Conservation (phyloP, 2,113 vertebrate genomes). For the Phalacrocorax carbo region DNA sequence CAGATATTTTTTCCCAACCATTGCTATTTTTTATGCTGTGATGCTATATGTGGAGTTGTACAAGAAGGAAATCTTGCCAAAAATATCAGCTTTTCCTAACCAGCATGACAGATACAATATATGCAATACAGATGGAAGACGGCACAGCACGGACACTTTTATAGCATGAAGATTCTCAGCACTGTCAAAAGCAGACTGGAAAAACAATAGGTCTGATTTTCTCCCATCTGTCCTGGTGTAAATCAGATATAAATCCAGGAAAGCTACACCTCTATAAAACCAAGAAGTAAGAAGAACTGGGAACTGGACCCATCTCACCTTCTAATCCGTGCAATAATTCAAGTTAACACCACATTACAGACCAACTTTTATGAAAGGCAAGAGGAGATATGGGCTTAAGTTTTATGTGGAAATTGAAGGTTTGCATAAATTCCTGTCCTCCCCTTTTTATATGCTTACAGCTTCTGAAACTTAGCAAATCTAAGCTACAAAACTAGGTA, state of each 20-base stretch:
- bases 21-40: slow-evolving; percentile 4
- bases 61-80: slow-evolving; percentile 45
- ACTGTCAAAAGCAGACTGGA: slow-evolving; percentile 14
- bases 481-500: not conserved
- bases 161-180: slow-evolving; percentile 46
- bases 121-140: slow-evolving; percentile 46
- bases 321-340: slow-evolving; percentile 26
- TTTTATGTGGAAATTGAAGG: slow-evolving; percentile 4
- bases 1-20: not conserved
- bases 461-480: slow-evolving; percentile 12
- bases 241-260: slow-evolving; percentile 28
- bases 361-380: not conserved
- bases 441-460: not conserved
- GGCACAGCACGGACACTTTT: slow-evolving; percentile 23
- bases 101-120: slow-evolving; percentile 50
- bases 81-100: slow-evolving; percentile 39
- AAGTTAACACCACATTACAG: not conserved
- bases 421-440: not conserved
- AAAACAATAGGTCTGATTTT: slow-evolving; percentile 28
- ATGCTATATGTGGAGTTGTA: slow-evolving; percentile 9
- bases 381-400: not conserved
- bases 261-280: not conserved
- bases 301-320: not conserved
- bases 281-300: not conserved
- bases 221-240: slow-evolving; percentile 13